phyloP scores from a whole-genome alignment of 2,797 vertebrate genomes.

The Aulostomus chinensis region DNA sequence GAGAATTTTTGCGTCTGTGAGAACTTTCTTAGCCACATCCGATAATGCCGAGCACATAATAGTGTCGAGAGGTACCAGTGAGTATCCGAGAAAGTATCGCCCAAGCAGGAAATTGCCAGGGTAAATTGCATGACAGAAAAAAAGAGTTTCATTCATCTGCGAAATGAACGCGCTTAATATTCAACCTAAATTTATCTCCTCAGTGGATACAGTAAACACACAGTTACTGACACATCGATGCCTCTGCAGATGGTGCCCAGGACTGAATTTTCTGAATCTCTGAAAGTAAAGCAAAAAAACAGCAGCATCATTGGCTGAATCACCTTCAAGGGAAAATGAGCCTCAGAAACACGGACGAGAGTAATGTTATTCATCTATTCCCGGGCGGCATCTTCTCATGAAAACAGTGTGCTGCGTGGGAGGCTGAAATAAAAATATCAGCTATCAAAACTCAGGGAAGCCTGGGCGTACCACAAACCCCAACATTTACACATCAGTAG shows the following conservation, averaged over 20 bases:
- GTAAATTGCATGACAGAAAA: too few species aligned
- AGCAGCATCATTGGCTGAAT: constrained; percentile 3
- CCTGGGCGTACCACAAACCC: constrained; percentile 23
- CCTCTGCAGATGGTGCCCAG: constrained; percentile 10
- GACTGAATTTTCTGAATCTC: constrained; percentile 1
- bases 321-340: constrained; percentile 8
- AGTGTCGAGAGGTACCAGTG: constrained; percentile 14
- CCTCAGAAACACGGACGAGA: constrained; percentile 18
- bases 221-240: constrained; percentile 8
- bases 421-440: constrained; percentile 34
- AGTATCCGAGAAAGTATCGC: constrained; percentile 17
- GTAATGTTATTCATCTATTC: constrained; percentile 16
- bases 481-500: constrained; percentile 73
- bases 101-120: constrained; percentile 23
- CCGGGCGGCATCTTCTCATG: constrained; percentile 1
- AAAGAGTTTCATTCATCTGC: constrained; percentile 28
- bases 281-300: constrained; percentile 3
- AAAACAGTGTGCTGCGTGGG: constrained; percentile 11
- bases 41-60: not conserved
- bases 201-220: constrained; percentile 21
- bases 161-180: constrained; percentile 21
- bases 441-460: constrained; percentile 48
- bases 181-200: constrained; percentile 24
- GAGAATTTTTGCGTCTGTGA: not conserved
- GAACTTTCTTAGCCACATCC: constrained; percentile 6